phyloP scores from a whole-genome alignment of 2,797 vertebrate species.

The Pagetopsis macropterus region DNA sequence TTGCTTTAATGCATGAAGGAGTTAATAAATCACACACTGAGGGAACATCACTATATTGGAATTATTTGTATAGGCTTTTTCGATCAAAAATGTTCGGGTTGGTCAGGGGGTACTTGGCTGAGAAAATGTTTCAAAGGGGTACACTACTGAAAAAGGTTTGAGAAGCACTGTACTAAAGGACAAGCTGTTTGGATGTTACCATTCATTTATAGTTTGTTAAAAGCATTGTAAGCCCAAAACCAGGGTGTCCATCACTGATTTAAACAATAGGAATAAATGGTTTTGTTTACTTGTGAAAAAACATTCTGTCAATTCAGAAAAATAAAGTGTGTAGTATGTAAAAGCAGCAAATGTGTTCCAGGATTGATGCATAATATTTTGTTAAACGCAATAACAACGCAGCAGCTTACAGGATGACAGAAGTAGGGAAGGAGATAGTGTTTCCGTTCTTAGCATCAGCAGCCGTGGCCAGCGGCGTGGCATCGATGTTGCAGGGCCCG shows the following conservation, averaged over 20 bases:
- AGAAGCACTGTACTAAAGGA: too few relatives aligned
- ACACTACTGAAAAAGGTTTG: too few relatives aligned
- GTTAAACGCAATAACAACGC: too few relatives aligned
- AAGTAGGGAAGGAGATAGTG: constrained; percentile 85
- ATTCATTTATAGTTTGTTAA: neutral
- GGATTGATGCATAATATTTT: neutral
- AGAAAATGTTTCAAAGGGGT: too few relatives aligned
- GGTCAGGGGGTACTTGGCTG: too few relatives aligned
- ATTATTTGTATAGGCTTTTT: too few relatives aligned
- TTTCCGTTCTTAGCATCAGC: constrained; percentile 84
- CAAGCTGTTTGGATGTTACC: neutral
- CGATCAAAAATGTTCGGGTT: too few relatives aligned
- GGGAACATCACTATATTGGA: too few relatives aligned
- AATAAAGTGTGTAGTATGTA: neutral
- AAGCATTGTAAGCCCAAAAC: too few relatives aligned
- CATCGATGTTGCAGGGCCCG: constrained; percentile 82
- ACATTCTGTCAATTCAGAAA: neutral
- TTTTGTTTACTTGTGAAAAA: neutral
- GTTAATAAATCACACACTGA: too few relatives aligned
- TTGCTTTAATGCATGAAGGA: too few relatives aligned
- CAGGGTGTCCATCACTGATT: neutral
- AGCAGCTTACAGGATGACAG: constrained; percentile 81
- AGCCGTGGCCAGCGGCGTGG: constrained; percentile 84
- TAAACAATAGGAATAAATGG: neutral
- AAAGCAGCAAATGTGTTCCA: neutral